Conservation (phyloP, 2,888 invertebrate species). For the Clunio marinus region DNA sequence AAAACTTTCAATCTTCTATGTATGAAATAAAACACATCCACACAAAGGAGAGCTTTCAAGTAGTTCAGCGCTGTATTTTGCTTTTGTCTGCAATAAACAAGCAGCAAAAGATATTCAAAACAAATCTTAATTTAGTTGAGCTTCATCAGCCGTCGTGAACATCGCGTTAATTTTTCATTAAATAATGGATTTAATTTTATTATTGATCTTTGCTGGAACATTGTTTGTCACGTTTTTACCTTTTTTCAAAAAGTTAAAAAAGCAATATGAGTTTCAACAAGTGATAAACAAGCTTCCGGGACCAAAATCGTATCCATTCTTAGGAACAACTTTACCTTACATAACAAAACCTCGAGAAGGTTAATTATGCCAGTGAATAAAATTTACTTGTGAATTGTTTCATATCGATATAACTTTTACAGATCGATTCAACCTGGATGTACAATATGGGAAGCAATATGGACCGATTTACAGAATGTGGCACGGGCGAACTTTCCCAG, state of each 20-base stretch:
- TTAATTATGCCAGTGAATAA: not conserved
- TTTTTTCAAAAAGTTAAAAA: not conserved
- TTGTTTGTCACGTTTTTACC: not conserved
- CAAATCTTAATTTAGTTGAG: no score
- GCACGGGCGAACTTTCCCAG: not conserved
- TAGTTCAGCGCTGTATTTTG: no score
- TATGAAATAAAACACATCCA: no score
- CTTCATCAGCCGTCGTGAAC: no score
- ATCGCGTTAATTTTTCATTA: no score
- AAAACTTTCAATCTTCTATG: no score
- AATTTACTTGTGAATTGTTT: not conserved
- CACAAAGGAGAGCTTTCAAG: no score
- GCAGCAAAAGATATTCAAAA: no score
- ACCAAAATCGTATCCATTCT: conserved; percentile 8
- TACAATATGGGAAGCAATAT: not conserved
- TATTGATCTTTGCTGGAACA: not conserved
- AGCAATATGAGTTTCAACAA: not conserved
- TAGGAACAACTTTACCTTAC: conserved; percentile 13
- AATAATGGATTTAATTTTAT: conserved; percentile 5
- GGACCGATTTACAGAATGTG: not conserved
- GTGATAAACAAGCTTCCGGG: conserved; percentile 19
- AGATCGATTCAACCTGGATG: not conserved
- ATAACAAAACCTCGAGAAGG: not conserved
- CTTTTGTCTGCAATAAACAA: no score
- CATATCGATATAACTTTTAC: no score